Base-by-base conservation (phyloP, 1,140 invertebrate species). In the Drosophila erecta region DNA sequence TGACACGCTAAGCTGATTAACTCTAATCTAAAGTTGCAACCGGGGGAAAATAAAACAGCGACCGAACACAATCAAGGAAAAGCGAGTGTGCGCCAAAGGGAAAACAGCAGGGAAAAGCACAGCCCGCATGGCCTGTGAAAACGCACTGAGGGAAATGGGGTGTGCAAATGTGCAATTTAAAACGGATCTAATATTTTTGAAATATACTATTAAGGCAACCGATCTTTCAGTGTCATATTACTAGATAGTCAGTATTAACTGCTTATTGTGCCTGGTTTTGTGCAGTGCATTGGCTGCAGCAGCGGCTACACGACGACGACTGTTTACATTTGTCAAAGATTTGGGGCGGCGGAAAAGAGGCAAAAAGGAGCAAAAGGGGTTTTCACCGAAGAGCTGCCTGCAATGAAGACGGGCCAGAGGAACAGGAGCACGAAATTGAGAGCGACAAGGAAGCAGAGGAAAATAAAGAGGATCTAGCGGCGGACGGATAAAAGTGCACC, bases 291-390 rank as follows among this genome's bases (percentile, higher is more conserved):
- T 10, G 44, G 20, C 27, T 50, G 12, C 11, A 14, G 20, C n/a
- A 17, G 35, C 55, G 51, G 50, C 58, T 56, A 67, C 56, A 56
- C 65, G 58, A 50, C 46, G 37, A 49, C 51, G 56, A 65, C 54
- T 87, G 81, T 87, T 86, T 86, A 87, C 83, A 87, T 83, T 86
- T 87, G 79, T 87, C 79, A 87, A 87, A 87, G 79, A 79, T 87
- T 81, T 86, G 54, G 50, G 41, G 7, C 5, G 38, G 6, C 2
- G 0, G 11, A 46, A 50, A 61, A 50, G 51, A 58, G 43, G 22
- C 37, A 56, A 50, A 50, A 20, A 2, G 41, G 61, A 15, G 17
- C 17, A 17, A 17, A 17, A 1, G 41, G 58, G 22, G 24, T 22
- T 51, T 20, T 12, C 14, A 2, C n/a, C 44, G 24, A 37, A 37